Evolutionary conservation across 2,113 vertebrate species (phyloP).

Genomic region (Apus apus): DNA sequence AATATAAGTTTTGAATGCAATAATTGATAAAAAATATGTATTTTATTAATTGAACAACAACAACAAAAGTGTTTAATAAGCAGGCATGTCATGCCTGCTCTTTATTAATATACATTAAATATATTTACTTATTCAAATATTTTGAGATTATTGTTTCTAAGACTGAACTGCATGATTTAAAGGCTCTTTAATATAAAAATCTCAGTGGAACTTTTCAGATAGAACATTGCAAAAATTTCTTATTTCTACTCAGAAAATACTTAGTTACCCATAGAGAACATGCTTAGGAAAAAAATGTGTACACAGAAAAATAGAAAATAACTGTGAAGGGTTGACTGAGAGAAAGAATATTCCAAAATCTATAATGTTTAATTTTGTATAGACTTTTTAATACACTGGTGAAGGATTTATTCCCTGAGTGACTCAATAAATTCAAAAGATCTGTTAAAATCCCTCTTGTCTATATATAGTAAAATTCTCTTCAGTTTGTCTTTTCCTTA

Average conservation of each 20-base stretch:
- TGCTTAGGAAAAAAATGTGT: background rate
- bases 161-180: background rate
- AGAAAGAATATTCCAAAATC: background rate
- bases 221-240: background rate
- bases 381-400: conserved; percentile 1
- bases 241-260: background rate
- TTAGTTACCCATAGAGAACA: background rate
- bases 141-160: background rate
- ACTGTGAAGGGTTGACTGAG: background rate
- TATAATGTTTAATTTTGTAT: conserved; percentile 15
- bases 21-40: background rate
- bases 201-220: background rate
- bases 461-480: conserved; percentile 13
- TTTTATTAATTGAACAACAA: background rate
- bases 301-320: background rate
- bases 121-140: background rate
- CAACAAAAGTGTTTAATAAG: background rate
- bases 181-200: background rate
- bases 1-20: background rate
- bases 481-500: conserved; percentile 36
- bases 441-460: conserved; percentile 22
- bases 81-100: background rate
- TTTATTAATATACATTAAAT: background rate
- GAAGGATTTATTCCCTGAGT: background rate
- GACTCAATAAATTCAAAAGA: conserved; percentile 26